These are phyloP conservation scores for Eupleurogrammus muticus DNA, from an alignment of 2,797 vertebrate species.

Conservation along the genomic window DNA sequence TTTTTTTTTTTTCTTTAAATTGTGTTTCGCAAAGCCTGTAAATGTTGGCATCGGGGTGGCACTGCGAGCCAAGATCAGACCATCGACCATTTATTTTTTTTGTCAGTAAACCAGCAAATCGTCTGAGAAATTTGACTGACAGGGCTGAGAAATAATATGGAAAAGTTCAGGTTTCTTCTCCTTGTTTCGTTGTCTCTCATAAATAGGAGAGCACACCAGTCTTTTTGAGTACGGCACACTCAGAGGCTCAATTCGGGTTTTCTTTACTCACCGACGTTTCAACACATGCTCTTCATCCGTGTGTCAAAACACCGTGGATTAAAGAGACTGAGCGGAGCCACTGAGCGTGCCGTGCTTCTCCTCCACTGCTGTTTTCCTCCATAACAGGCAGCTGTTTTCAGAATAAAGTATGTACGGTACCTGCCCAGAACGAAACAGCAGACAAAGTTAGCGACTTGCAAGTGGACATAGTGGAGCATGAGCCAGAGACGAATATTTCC, in stretches of 20 bases:
- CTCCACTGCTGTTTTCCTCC: too few species aligned
- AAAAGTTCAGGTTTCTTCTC: neutral
- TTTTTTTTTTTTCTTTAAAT: constrained; percentile 3
- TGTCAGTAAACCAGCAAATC: neutral
- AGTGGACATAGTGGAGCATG: neutral
- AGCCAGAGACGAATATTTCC: neutral
- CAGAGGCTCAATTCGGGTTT: too few species aligned
- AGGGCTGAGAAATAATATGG: too few species aligned
- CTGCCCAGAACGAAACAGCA: neutral
- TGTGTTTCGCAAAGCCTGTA: constrained; percentile 40
- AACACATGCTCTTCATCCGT: too few species aligned
- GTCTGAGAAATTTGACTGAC: neutral
- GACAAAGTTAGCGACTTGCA: neutral
- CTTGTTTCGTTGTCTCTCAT: too few species aligned
- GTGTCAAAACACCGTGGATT: too few species aligned
- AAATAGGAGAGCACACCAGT: too few species aligned
- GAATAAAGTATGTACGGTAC: neutral
- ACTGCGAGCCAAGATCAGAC: constrained; percentile 8
- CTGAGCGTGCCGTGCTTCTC: too few species aligned
- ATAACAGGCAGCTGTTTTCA: neutral
- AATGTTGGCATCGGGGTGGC: constrained; percentile 20
- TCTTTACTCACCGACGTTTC: too few species aligned
- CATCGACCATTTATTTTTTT: too few species aligned
- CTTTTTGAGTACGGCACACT: too few species aligned
- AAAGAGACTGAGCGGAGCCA: too few species aligned